Conservation (phyloP, 2,113 vertebrate species). For the Otocyon megalotis region DNA sequence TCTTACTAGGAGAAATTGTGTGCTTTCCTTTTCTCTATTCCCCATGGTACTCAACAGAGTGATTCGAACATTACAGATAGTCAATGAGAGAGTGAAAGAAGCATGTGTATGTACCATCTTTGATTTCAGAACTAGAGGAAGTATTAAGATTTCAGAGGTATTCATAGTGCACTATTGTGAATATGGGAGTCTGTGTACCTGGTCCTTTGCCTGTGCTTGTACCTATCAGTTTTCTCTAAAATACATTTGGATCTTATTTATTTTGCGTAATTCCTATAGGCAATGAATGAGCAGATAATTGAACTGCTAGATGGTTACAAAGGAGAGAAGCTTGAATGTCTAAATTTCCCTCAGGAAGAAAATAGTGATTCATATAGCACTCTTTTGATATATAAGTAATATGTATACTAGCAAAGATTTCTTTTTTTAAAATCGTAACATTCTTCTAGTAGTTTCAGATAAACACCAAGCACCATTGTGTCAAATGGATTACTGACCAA, state of each 20-base stretch:
- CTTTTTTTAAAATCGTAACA: not conserved
- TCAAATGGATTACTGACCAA: not conserved
- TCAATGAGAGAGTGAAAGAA: not conserved
- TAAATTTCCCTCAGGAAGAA: slow-evolving; percentile 28
- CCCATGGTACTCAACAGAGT: not conserved
- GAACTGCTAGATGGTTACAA: slow-evolving; percentile 27
- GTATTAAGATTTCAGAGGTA: not conserved
- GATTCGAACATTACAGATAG: not conserved
- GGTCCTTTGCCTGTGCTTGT: not conserved
- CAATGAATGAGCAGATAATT: slow-evolving; percentile 40
- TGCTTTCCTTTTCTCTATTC: not conserved
- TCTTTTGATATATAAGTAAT: not conserved
- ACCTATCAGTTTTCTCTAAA: slow-evolving; percentile 31
- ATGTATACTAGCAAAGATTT: not conserved
- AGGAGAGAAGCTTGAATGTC: slow-evolving; percentile 45
- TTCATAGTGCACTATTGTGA: not conserved
- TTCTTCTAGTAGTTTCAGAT: slow-evolving; percentile 38
- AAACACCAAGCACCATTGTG: not conserved
- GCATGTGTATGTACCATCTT: not conserved
- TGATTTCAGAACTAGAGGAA: not conserved
- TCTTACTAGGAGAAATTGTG: not conserved
- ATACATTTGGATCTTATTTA: slow-evolving; percentile 42
- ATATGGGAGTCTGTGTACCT: not conserved
- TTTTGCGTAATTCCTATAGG: slow-evolving; percentile 49
- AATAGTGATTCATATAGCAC: not conserved